Evolutionary conservation across 2,888 invertebrate species (phyloP), one percentile per base, ranked within the genome.

Genomic region (Phania funesta): DNA sequence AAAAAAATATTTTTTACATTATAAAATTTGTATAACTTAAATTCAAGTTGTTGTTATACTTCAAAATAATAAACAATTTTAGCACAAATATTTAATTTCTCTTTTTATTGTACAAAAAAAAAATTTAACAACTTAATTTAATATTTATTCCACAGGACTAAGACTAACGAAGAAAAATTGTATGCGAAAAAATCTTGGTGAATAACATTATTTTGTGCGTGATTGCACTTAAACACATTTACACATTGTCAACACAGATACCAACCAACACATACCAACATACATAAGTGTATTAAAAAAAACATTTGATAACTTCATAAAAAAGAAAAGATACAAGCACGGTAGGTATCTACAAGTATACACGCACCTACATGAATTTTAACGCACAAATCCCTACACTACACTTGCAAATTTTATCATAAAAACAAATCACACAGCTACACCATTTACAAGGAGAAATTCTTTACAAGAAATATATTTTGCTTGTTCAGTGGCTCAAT

Each of bases 141-240:
- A 16, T 46, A 58, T 46, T 62, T 46, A 11, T 26, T 54, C 9
- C 41, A 16, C n/a, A 56, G 56, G 26, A 56, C n/a, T n/a, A 35
- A 38, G 41, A 60, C 11, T 44, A 29, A 29, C 20, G 18, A 13
- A 11, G 18, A 8, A 64, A 48, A 70, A 50, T 73, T 50, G 24
- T 65, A 60, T 67, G 50, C 44, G 60, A 8, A 32, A 41, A 71
- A 52, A 62, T 56, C 68, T 78, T 78, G 78, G 77, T 74, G 78
- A 82, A 78, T 78, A 65, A 52, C 52, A 62, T 68, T 52, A 68
- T 74, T 50, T 48, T 54, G 68, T 82, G 74, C 68, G 77, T 82
- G 82, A 82, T 82, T 78, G 22, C 64, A 64, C 62, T 76, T 38
- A 62, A 60, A 50, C 35, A 54, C 65, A 80, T 29, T 22, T 52